phyloP scores from a whole-genome alignment of 1,140 invertebrate species.

The Solenopsis fugax region DNA sequence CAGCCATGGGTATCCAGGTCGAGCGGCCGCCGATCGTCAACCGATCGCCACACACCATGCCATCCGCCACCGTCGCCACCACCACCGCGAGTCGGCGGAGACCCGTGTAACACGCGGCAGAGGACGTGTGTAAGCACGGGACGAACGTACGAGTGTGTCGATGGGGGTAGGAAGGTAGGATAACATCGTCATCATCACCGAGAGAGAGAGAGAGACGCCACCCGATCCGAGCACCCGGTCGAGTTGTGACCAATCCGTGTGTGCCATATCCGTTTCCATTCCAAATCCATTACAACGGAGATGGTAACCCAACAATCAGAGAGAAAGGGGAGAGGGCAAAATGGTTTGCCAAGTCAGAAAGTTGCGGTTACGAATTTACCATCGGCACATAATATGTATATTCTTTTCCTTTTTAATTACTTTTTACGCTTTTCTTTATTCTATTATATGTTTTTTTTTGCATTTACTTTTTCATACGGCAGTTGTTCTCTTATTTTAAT shows the following conservation, averaged over 20 bases:
- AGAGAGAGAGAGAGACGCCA: conserved; percentile 74
- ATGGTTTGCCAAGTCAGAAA: conserved; percentile 93
- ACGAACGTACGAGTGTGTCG: conserved; percentile 78
- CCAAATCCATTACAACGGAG: conserved; percentile 85
- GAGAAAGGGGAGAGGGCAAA: conserved; percentile 91
- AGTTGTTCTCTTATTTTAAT: conserved; percentile 46
- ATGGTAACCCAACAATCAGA: conserved; percentile 93
- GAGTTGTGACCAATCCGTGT: conserved; percentile 82
- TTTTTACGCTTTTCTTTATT: conserved; percentile 69
- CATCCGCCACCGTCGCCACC: conserved; percentile 66
- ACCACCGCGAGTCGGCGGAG: conserved; percentile 69
- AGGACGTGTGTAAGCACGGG: conserved; percentile 78
- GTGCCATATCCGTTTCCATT: conserved; percentile 83
- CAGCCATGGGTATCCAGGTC: conserved; percentile 56
- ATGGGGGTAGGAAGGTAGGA: conserved; percentile 72
- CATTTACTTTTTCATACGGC: conserved; percentile 43
- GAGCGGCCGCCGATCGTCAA: conserved; percentile 68
- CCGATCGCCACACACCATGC: conserved; percentile 59
- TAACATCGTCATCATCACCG: conserved; percentile 68
- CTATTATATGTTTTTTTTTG: conserved; percentile 68
- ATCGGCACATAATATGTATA: conserved; percentile 81
- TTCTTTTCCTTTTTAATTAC: conserved; percentile 75
- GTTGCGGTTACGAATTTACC: conserved; percentile 87
- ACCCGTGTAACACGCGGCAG: conserved; percentile 78
- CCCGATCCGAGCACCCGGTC: conserved; percentile 78